phyloP scores from a whole-genome alignment of 2,888 invertebrate genomes.

The Polydrusus cervinus region DNA sequence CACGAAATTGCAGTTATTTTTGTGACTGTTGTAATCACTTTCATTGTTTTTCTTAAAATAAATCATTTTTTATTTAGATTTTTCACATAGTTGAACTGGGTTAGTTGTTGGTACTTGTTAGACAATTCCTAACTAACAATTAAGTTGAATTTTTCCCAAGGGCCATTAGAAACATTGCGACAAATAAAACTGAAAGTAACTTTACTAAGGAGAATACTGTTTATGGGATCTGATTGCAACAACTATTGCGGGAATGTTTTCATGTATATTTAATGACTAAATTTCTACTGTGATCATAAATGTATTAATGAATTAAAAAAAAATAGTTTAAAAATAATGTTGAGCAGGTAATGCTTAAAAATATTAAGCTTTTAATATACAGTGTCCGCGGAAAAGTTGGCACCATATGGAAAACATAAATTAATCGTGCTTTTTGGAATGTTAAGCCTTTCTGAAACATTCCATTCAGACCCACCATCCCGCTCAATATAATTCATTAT shows the following conservation, averaged over 20 bases:
- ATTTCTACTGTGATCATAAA: background rate
- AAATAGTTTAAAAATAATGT: no score
- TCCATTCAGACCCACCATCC: no score
- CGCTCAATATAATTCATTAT: no score
- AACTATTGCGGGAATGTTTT: background rate
- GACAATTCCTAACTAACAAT: conserved; percentile 7
- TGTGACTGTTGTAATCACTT: background rate
- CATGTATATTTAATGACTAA: background rate
- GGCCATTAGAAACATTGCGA: conserved; percentile 17
- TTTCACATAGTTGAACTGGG: conserved; percentile 20
- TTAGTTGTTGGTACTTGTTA: conserved; percentile 4
- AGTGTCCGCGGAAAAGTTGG: no score
- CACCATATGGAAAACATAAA: no score
- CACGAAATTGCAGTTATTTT: conserved; percentile 3
- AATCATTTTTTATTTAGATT: conserved; percentile 2
- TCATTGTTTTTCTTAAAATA: conserved; percentile 14
- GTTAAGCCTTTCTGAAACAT: no score
- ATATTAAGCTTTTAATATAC: no score
- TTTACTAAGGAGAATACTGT: background rate
- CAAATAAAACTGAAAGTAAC: conserved; percentile 22
- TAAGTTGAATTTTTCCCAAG: background rate
- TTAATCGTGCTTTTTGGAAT: no score
- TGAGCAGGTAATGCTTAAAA: no score
- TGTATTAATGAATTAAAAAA: no score
- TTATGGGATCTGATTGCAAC: conserved; percentile 3